Base-by-base conservation (phyloP, 1,140 invertebrate species). In the Holotrichia oblita region DNA sequence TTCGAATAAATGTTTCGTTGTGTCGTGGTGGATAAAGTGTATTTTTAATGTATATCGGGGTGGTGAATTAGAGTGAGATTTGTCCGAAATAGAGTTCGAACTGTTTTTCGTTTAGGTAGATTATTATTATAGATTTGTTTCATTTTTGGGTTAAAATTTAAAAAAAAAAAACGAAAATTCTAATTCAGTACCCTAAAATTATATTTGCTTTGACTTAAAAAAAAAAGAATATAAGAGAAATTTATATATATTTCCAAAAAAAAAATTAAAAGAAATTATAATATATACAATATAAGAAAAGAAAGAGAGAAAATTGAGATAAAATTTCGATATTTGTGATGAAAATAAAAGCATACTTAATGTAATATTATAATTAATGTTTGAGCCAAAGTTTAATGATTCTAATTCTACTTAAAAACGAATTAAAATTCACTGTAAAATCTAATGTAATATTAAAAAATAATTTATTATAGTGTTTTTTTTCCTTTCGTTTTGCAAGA, bases 1-100 rank as follows among this genome's bases (percentile, higher is more conserved):
- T 76, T 76, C 24, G 75, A 76, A 22, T 76, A 44, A 76, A n/a
- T 55, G 48, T 55, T 55, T 55, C n/a, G n/a, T n/a, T n/a, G n/a
- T n/a, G n/a, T 34, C 27, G 27, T 34, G 1, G 27, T 34, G 27
- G 27, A 34, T 34, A 34, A 55, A 55, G 48, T 55, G 48, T 55
- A 7, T 55, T n/a, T 55, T n/a, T 55, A 10, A 44, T 6, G 48
- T 55, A n/a, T 34, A 34, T 34, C 48, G 14, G 48, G n/a, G 48
- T 17, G 48, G 48, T 55, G 48, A 34, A 34, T 34, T 34, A 34
- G 27, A 34, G 27, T 34, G 27, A 34, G 27, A n/a, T n/a, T n/a
- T n/a, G n/a, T n/a, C n/a, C n/a, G n/a, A n/a, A n/a, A n/a, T n/a
- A n/a, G n/a, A n/a, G n/a, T n/a, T n/a, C n/a, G n/a, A n/a, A n/a